Evolutionary conservation across 2,797 vertebrate genomes (phyloP).

Genomic region (Anas bahamensis): DNA sequence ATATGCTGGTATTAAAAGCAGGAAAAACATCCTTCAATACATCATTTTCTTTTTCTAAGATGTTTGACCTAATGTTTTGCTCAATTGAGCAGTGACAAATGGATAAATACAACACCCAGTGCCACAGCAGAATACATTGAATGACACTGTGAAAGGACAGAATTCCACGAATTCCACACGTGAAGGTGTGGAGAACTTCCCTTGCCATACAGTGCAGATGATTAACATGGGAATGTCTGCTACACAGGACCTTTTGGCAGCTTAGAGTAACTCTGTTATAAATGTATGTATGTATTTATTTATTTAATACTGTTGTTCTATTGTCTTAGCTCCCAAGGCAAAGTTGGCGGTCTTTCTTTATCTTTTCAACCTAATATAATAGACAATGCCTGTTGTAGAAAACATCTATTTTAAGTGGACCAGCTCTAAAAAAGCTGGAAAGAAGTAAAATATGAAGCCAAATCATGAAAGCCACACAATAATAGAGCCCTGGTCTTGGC

Average conservation of each 20-base stretch:
- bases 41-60: not conserved
- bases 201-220: not conserved
- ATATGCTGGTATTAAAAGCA: not conserved
- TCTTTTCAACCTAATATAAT: not conserved
- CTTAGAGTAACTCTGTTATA: not conserved
- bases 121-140: not conserved
- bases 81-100: not conserved
- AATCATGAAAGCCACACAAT: not conserved
- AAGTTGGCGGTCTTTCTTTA: not conserved
- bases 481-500: not conserved
- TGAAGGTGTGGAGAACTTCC: not conserved
- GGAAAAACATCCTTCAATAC: rapidly evolving
- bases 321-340: not conserved
- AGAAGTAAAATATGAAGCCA: not conserved
- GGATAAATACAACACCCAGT: not conserved
- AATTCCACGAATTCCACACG: not conserved
- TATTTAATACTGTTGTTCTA: not conserved
- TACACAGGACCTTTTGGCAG: not conserved
- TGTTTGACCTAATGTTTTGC: not conserved
- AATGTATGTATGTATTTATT: no score
- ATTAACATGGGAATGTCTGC: not conserved
- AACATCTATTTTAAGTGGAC: not conserved
- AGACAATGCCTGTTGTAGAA: not conserved
- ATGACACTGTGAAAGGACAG: not conserved
- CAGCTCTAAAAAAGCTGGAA: not conserved